Evolutionary conservation across 2,797 vertebrate species (phyloP).

Genomic region (Moxostoma hubbsi): DNA sequence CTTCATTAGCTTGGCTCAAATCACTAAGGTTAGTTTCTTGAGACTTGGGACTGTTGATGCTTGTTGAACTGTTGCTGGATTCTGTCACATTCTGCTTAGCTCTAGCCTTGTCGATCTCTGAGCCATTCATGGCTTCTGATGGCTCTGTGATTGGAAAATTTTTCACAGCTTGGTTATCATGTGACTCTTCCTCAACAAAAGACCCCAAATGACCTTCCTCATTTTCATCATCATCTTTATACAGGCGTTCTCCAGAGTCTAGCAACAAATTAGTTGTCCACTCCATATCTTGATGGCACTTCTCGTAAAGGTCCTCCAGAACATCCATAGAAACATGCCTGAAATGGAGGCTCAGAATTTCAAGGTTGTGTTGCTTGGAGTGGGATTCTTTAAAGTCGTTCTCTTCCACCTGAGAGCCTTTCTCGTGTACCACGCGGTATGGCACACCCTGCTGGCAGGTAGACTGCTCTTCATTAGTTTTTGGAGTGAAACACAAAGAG

Average conservation of each 20-base stretch:
- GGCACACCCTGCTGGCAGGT: conserved; percentile 79
- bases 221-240: conserved; percentile 67
- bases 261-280: conserved; percentile 94
- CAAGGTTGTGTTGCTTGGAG: conserved; percentile 83
- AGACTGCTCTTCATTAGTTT: conserved; percentile 62
- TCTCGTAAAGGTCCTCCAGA: conserved; percentile 93
- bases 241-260: conserved; percentile 90
- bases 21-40: conserved; percentile 33
- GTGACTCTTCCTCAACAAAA: neutral
- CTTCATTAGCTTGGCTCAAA: conserved; percentile 5
- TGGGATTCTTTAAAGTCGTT: conserved; percentile 79
- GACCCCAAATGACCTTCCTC: conserved; percentile 9
- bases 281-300: conserved; percentile 92
- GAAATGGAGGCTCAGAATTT: conserved; percentile 88
- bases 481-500: conserved; percentile 80
- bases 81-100: neutral
- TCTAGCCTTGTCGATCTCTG: neutral
- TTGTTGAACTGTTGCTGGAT: neutral
- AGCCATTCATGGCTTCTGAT: neutral
- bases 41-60: conserved; percentile 19
- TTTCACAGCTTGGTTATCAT: neutral
- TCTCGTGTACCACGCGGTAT: conserved; percentile 87
- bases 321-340: conserved; percentile 88
- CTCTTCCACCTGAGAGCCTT: conserved; percentile 92
- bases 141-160: neutral